These are phyloP conservation scores for Entomobrya proxima DNA, from an alignment of 2,888 invertebrate species.

Conservation along the genomic window DNA sequence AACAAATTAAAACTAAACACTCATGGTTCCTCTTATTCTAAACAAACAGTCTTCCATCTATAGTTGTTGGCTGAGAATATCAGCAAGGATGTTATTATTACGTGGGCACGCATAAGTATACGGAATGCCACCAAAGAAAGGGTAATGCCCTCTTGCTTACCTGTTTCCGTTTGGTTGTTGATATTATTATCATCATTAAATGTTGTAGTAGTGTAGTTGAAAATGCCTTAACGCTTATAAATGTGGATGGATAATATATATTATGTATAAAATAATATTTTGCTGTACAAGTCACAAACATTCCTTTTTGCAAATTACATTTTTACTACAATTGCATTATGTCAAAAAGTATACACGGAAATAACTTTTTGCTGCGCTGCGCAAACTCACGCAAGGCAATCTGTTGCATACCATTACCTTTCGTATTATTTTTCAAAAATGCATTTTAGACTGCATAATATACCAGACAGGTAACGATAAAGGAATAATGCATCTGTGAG, in stretches of 20 bases:
- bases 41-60: conserved; percentile 21
- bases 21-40: conserved; percentile 37
- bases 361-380: conserved; percentile 44
- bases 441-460: not conserved
- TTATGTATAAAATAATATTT: not conserved
- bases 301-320: conserved; percentile 23
- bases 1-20: too few species aligned
- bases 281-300: not conserved
- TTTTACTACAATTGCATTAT: conserved; percentile 33
- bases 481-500: not conserved
- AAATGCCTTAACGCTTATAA: not conserved
- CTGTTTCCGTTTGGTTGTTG: conserved; percentile 49
- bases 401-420: conserved; percentile 38
- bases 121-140: conserved; percentile 53
- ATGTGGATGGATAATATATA: not conserved
- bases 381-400: not conserved
- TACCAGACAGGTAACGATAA: not conserved
- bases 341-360: conserved; percentile 61
- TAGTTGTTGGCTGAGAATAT: not conserved
- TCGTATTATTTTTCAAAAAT: conserved; percentile 33
- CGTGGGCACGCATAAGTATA: conserved; percentile 8
- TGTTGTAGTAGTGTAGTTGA: not conserved
- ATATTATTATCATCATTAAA: conserved; percentile 33
- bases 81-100: conserved; percentile 17
- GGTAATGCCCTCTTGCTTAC: conserved; percentile 59